Conservation (phyloP, 2,797 vertebrate species). For the Eulemur mongoz region DNA sequence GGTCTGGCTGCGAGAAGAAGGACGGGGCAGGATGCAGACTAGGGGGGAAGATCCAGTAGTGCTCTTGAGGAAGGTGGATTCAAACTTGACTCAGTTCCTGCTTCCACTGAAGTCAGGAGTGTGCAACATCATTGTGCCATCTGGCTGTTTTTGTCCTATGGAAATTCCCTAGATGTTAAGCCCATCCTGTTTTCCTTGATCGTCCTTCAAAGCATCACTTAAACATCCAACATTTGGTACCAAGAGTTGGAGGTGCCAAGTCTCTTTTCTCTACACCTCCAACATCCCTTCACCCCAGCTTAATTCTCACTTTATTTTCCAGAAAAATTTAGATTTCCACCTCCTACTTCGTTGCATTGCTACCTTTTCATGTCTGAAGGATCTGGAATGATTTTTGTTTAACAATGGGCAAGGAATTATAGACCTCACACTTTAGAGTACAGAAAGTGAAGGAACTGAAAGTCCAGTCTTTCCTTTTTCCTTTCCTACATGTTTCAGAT, state of each 20-base stretch:
- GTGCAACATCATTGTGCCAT: not conserved
- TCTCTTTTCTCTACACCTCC: not conserved
- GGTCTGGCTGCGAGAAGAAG: not conserved
- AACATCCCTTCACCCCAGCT: not conserved
- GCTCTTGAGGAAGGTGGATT: not conserved
- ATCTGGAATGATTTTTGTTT: not conserved
- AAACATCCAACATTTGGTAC: not conserved
- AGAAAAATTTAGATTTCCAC: not conserved
- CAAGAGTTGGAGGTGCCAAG: not conserved
- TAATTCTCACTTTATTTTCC: not conserved
- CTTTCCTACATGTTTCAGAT: not conserved
- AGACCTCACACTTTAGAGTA: not conserved
- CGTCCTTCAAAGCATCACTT: not conserved
- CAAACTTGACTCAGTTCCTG: not conserved
- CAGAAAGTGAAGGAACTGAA: not conserved
- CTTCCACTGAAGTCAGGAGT: not conserved
- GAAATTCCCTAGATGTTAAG: not conserved
- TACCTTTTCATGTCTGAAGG: not conserved
- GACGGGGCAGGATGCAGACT: not conserved
- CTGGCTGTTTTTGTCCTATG: not conserved
- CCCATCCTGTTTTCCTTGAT: not conserved
- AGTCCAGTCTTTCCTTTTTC: not conserved
- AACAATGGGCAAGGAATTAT: accelerated
- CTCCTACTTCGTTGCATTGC: not conserved
- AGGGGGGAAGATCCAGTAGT: not conserved